Conservation (phyloP, 2,888 invertebrate species). For the Blera fallax region DNA sequence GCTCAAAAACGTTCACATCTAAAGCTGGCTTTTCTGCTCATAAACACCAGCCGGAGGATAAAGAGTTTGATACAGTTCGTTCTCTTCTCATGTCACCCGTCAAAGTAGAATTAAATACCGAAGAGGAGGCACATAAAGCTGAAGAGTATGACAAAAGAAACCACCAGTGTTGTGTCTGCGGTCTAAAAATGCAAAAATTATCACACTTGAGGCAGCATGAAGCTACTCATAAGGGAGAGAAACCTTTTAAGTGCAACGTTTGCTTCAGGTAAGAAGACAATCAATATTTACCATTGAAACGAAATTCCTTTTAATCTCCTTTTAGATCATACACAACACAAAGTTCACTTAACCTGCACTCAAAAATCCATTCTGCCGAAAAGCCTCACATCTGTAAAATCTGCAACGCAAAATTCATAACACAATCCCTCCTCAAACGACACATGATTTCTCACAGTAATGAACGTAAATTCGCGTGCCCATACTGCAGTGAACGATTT, state of each 20-base stretch:
- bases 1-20: constrained; percentile 67
- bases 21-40: constrained; percentile 69
- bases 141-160: constrained; percentile 31
- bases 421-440: constrained; percentile 62
- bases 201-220: constrained; percentile 72
- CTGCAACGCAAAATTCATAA: constrained; percentile 70
- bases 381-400: constrained; percentile 65
- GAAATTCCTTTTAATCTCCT: not conserved
- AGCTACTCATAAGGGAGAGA: constrained; percentile 63
- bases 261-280: constrained; percentile 72
- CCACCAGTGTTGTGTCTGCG: constrained; percentile 73
- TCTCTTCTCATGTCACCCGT: constrained; percentile 69
- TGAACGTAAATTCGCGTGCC: constrained; percentile 66
- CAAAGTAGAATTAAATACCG: not conserved
- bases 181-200: constrained; percentile 60
- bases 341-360: constrained; percentile 72
- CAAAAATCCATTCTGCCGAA: constrained; percentile 66
- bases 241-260: constrained; percentile 73
- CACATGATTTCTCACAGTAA: constrained; percentile 70
- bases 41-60: constrained; percentile 68
- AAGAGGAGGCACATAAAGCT: constrained; percentile 4
- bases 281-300: not conserved
- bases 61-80: constrained; percentile 67
- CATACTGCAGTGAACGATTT: constrained; percentile 69
- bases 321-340: constrained; percentile 66